Percentiles rank a stretch among this genome's conserved stretches.
Conservation (phyloP, 2,888 invertebrate species). For the Lomographa bimaculata region DNA sequence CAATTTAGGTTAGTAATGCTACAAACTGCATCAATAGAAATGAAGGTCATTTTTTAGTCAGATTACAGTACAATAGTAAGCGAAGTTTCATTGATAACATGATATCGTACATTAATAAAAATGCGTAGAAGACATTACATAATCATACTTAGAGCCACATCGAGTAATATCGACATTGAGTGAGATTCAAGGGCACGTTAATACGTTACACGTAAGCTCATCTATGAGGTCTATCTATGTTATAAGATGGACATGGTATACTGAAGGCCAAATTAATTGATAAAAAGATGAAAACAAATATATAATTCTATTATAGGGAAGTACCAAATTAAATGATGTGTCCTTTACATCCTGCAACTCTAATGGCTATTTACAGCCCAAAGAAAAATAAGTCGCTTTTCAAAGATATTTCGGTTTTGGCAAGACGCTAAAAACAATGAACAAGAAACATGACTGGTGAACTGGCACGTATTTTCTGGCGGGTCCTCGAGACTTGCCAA, state of each 20-base stretch:
- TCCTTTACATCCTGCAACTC: too few species aligned
- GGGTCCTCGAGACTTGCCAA: constrained; percentile 37
- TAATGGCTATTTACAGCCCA: too few species aligned
- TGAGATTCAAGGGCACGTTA: constrained; percentile 1
- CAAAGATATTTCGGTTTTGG: constrained; percentile 38
- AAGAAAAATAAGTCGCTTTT: too few species aligned
- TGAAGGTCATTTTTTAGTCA: constrained; percentile 2
- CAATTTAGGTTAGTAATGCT: too few species aligned
- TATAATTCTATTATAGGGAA: too few species aligned
- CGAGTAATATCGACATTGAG: constrained; percentile 5
- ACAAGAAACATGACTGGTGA: constrained; percentile 6
- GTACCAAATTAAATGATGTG: background rate
- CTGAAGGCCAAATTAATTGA: too few species aligned
- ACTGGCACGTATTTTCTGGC: constrained; percentile 43
- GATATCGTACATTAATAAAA: background rate
- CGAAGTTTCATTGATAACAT: constrained; percentile 10
- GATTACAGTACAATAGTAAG: constrained; percentile 1
- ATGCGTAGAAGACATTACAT: constrained; percentile 7
- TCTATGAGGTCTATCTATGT: too few species aligned
- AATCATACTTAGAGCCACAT: background rate
- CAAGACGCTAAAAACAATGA: constrained; percentile 42
- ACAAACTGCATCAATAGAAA: constrained; percentile 3
- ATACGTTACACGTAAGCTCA: too few species aligned
- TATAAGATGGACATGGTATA: too few species aligned
- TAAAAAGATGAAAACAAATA: too few species aligned